Evolutionary conservation across 2,797 vertebrate genomes (phyloP), one percentile per base, ranked within the genome.

Genomic region (Alfaro cultratus): DNA sequence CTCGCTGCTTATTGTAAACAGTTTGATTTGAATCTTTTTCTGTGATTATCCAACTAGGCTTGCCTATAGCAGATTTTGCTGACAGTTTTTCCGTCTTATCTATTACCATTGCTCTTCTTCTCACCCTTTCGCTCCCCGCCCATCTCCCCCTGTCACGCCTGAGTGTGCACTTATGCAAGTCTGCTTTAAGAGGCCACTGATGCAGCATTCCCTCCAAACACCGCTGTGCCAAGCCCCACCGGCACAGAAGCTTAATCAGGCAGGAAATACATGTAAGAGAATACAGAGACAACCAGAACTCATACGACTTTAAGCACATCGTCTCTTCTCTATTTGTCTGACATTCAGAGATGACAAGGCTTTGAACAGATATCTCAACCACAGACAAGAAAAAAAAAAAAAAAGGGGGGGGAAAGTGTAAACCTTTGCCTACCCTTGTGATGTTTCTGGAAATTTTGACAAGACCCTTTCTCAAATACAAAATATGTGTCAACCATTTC

Each of bases 191-290:
- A 91, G 88, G 77, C 92, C 89, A 88, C 80, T 81, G 89, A 88
- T 92, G 85, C 86, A 87, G 80, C 81, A 70, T 87, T 83, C 85
- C 85, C 85, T 80, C 85, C 85, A 90, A 91, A 90, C 87, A 83
- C 85, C 86, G 76, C 85, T 88, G 82, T 86, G 81, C 71, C 83
- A 90, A 85, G 8, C 86, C 84, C 83, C 77, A 81, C 74, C 80
- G 88, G 87, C 91, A 86, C 79, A 89, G 80, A 80, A 88, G 86
- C 83, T 85, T 94, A 94, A 94, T 95, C 93, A 94, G 84, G 88
- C 90, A 90, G 88, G 82, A 92, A 93, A 93, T 92, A 90, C 85
- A 89, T 92, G 89, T 91, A 89, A 90, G 84, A 85, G 85, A 93
- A 91, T 87, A 78, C 78, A 82, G 81, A 87, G 83, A 83, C 83